Conservation (phyloP, 2,113 vertebrate genomes). For the Atlantisia rogersi region DNA sequence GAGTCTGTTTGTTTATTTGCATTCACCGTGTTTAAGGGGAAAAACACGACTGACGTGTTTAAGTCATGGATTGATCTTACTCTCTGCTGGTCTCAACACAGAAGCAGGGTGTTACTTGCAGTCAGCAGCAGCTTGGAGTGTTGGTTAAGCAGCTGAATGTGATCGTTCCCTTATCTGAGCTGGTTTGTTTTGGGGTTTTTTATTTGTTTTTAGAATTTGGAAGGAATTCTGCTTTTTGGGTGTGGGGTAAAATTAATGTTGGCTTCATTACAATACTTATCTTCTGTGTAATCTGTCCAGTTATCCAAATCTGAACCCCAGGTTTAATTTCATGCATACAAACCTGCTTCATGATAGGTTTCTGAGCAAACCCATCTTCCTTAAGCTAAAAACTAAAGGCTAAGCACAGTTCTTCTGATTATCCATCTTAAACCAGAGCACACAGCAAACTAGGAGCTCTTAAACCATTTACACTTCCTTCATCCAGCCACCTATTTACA, state of each 20-base stretch:
- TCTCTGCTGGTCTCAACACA: neutral
- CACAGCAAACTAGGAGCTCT: neutral
- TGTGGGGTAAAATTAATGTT: neutral
- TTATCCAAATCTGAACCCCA: neutral
- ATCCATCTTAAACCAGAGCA: neutral
- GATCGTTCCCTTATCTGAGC: neutral
- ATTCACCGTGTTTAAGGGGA: neutral
- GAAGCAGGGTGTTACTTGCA: neutral
- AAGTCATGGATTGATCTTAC: neutral
- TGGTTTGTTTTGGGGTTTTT: no score
- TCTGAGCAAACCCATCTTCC: neutral
- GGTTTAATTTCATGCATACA: rapidly evolving
- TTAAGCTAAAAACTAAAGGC: no score
- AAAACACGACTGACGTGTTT: neutral
- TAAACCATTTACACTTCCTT: neutral
- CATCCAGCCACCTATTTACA: neutral
- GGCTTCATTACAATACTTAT: neutral
- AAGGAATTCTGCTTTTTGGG: neutral
- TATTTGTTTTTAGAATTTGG: neutral
- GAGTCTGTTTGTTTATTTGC: neutral
- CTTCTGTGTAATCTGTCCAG: neutral
- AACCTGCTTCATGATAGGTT: rapidly evolving
- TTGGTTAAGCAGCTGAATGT: neutral
- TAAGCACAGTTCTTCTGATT: neutral
- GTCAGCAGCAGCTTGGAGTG: no score